phyloP scores from a whole-genome alignment of 2,113 vertebrate genomes.

The Otocyon megalotis region DNA sequence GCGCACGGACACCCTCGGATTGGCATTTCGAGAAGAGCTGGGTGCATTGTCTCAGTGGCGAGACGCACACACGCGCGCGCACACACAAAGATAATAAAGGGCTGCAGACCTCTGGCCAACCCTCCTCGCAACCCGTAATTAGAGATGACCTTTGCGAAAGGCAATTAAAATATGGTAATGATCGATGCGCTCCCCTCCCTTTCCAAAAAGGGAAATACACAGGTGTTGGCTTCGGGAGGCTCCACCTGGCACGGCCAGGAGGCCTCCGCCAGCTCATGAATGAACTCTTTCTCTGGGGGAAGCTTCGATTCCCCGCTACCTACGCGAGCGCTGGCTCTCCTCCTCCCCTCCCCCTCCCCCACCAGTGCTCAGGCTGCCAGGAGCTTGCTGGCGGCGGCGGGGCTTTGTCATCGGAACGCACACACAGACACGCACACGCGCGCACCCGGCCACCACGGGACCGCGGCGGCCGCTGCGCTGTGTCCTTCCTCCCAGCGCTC shows the following conservation, averaged over 20 bases:
- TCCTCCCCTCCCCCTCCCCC: constrained; percentile 72
- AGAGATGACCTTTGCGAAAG: constrained; percentile 87
- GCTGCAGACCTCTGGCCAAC: constrained; percentile 64
- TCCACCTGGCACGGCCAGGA: constrained; percentile 82
- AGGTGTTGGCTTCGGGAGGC: constrained; percentile 84
- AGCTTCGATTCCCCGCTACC: constrained; percentile 69
- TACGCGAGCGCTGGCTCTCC: constrained; percentile 53
- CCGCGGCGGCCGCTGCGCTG: constrained; percentile 68
- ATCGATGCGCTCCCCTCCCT: constrained; percentile 77
- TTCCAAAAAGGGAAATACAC: constrained; percentile 78
- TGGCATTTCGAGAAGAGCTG: constrained; percentile 86
- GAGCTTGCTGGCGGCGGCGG: constrained; percentile 83
- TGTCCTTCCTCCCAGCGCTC: constrained; percentile 32
- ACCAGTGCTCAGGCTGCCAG: constrained; percentile 76
- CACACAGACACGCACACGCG: constrained; percentile 79
- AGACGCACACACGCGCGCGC: background rate
- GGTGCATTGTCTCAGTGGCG: constrained; percentile 80
- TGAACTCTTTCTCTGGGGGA: constrained; percentile 67
- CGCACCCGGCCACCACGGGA: constrained; percentile 69
- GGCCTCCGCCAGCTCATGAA: constrained; percentile 76
- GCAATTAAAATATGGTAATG: constrained; percentile 88
- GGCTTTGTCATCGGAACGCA: constrained; percentile 87
- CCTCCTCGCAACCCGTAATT: constrained; percentile 81
- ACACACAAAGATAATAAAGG: constrained; percentile 51
- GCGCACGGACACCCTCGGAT: constrained; percentile 86